Percentiles rank a stretch among this genome's conserved stretches.
These are phyloP conservation scores for Seladonia tumulorum DNA, from an alignment of 2,888 invertebrate genomes.

Conservation along the genomic window DNA sequence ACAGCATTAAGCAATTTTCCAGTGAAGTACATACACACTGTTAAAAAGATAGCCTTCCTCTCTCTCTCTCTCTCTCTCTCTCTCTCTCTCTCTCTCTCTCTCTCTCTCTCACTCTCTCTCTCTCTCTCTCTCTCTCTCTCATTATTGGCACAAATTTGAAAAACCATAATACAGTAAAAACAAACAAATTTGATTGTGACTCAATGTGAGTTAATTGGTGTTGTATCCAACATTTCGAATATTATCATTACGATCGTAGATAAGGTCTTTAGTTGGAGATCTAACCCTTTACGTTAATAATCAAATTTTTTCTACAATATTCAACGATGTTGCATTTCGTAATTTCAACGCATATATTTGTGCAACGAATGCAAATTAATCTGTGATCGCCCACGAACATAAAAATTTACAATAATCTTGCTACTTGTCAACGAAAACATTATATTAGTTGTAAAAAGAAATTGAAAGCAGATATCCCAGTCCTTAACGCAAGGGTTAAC, in stretches of 20 bases:
- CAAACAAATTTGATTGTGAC: background rate
- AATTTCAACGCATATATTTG: background rate
- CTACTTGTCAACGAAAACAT: background rate
- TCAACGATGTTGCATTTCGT: background rate
- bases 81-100: no score
- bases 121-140: no score
- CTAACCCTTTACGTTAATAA: no score
- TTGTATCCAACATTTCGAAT: background rate
- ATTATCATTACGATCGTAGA: no score
- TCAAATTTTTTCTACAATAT: background rate
- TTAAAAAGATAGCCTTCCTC: background rate
- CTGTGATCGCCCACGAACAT: background rate
- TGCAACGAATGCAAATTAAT: background rate
- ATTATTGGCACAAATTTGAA: background rate
- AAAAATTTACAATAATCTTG: background rate
- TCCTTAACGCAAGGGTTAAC: background rate
- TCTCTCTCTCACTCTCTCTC: no score
- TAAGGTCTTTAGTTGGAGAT: no score
- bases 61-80: no score
- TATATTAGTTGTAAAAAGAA: background rate
- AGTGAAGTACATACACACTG: background rate
- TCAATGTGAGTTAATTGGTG: background rate
- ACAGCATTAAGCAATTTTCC: background rate
- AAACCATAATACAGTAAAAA: background rate
- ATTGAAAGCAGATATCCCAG: no score